These are phyloP conservation scores for Microchrysa polita DNA, from an alignment of 2,888 invertebrate genomes.

Conservation along the genomic window DNA sequence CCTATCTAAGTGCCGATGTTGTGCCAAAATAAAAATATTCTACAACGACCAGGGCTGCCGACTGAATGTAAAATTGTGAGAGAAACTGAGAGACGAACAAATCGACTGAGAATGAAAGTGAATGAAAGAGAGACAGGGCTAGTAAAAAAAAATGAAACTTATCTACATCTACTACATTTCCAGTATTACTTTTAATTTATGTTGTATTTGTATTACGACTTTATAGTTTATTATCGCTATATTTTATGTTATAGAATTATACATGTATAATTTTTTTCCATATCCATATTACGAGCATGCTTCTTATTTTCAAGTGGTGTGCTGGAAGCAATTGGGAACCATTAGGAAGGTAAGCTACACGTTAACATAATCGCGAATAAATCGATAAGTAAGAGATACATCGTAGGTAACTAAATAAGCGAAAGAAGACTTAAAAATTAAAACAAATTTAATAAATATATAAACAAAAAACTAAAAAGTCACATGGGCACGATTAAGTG, in stretches of 20 bases:
- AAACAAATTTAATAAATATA: constrained; percentile 1
- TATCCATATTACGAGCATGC: constrained; percentile 38
- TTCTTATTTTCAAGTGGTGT: constrained; percentile 58
- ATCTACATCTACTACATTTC: constrained; percentile 41
- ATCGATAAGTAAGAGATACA: constrained; percentile 30
- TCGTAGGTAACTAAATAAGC: constrained; percentile 40
- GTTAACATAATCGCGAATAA: constrained; percentile 54
- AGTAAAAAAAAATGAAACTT: constrained; percentile 35
- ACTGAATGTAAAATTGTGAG: constrained; percentile 23
- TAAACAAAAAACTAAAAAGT: too few species aligned
- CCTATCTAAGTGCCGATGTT: constrained; percentile 44
- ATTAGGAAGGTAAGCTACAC: constrained; percentile 66
- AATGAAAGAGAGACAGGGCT: constrained; percentile 3
- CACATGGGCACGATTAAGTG: background rate
- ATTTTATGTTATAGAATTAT: constrained; percentile 39
- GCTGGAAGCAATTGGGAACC: constrained; percentile 65
- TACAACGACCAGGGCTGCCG: constrained; percentile 30
- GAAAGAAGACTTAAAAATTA: constrained; percentile 40
- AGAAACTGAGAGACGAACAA: constrained; percentile 27
- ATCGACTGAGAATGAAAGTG: constrained; percentile 30
- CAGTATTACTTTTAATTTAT: constrained; percentile 42
- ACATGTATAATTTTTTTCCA: constrained; percentile 23
- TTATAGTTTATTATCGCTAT: constrained; percentile 41
- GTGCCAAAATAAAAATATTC: constrained; percentile 39
- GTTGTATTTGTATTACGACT: constrained; percentile 25